Evolutionary conservation across 2,113 vertebrate genomes (phyloP).

Genomic region (Aleadryas rufinucha): DNA sequence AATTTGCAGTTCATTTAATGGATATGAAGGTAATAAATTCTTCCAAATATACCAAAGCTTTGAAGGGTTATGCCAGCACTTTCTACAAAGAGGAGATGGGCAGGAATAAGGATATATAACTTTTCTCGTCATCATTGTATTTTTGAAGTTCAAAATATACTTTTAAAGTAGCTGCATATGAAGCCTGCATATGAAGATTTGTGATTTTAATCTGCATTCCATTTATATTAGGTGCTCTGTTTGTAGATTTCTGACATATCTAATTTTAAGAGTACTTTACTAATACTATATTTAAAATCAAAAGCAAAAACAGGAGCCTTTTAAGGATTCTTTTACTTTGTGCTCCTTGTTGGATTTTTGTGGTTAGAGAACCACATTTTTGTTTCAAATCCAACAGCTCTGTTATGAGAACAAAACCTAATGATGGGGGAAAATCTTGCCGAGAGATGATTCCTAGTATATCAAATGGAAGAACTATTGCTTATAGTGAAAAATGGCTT

Average conservation of each 20-base stretch:
- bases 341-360: conserved; percentile 39
- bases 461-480: conserved; percentile 44
- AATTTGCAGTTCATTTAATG: not conserved
- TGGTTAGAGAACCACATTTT: conserved; percentile 43
- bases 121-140: not conserved
- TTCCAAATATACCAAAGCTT: not conserved
- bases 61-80: not conserved
- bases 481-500: conserved; percentile 40
- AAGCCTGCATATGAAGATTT: not conserved
- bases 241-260: not conserved
- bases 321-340: conserved; percentile 40
- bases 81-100: not conserved
- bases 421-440: not conserved
- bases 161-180: not conserved
- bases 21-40: not conserved
- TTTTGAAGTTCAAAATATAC: not conserved
- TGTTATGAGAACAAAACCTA: conserved; percentile 28
- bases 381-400: conserved; percentile 30
- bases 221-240: not conserved
- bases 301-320: not conserved
- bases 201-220: not conserved
- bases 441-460: not conserved
- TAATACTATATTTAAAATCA: conserved; percentile 27
- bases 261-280: not conserved
- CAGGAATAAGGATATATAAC: not conserved